Conservation (phyloP, 2,888 invertebrate species). For the Hoplodrina ambigua region DNA sequence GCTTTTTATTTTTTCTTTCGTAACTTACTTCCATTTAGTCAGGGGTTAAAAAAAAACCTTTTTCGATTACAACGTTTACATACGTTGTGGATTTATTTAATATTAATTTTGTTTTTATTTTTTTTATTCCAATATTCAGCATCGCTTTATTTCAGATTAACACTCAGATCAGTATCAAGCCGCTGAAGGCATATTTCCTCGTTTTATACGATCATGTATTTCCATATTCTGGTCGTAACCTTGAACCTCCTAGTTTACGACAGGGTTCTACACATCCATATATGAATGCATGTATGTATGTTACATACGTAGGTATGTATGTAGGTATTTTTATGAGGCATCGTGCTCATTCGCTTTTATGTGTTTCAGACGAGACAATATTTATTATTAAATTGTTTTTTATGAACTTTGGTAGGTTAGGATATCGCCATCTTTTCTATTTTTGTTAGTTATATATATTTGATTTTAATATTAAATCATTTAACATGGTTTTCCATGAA, state of each 20-base stretch:
- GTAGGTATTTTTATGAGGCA: conserved; percentile 57
- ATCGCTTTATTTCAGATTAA: conserved; percentile 24
- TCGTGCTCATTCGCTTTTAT: conserved; percentile 55
- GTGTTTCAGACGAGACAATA: conserved; percentile 48
- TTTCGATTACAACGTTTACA: too few relatives aligned
- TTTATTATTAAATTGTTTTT: conserved; percentile 62
- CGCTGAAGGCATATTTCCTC: conserved; percentile 44
- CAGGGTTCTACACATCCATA: conserved; percentile 36
- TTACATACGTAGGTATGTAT: conserved; percentile 23
- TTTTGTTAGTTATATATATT: background rate
- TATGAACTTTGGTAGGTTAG: conserved; percentile 18
- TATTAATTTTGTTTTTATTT: conserved; percentile 16
- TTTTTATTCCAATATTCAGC: conserved; percentile 31
- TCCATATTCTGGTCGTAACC: conserved; percentile 59
- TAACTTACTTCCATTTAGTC: too few relatives aligned
- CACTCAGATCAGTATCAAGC: conserved; percentile 51
- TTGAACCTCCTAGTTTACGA: conserved; percentile 60
- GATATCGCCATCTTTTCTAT: background rate
- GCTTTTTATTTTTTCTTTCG: too few relatives aligned
- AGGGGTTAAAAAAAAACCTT: too few relatives aligned
- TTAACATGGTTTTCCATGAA: too few relatives aligned
- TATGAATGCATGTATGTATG: conserved; percentile 21
- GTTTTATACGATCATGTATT: conserved; percentile 63
- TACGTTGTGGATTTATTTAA: too few relatives aligned
- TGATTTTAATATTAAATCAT: background rate